A percentile compares a stretch with the other conserved stretches of the same genome.
Evolutionary conservation across 2,888 invertebrate species (phyloP).

Genomic region (Paralinhomoeus sp.): DNA sequence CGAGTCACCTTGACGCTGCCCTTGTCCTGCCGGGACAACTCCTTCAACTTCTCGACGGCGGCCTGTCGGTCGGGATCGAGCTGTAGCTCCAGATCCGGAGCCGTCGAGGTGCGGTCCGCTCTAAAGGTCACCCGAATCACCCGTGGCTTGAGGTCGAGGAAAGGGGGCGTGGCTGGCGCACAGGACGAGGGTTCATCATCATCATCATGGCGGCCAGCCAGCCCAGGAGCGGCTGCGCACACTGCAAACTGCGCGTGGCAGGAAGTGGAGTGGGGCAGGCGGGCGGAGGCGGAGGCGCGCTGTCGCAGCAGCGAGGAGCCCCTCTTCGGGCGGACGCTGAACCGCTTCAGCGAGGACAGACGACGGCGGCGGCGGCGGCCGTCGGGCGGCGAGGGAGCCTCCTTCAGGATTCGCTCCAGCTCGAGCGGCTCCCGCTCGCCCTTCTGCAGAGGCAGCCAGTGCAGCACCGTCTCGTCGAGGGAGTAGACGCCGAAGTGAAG

Average conservation of each 20-base stretch:
- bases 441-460: constrained; percentile 17
- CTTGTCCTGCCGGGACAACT: constrained; percentile 7
- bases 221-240: too few relatives aligned
- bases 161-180: too few relatives aligned
- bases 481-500: constrained; percentile 20
- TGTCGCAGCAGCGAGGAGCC: too few relatives aligned
- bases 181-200: too few relatives aligned
- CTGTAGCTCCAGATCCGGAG: constrained; percentile 11
- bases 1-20: constrained; percentile 8
- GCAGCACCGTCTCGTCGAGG: constrained; percentile 19
- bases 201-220: too few relatives aligned
- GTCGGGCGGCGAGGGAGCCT: too few relatives aligned
- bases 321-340: too few relatives aligned
- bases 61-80: constrained; percentile 10
- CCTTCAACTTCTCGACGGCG: constrained; percentile 17
- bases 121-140: too few relatives aligned
- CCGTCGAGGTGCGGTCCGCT: constrained; percentile 13
- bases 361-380: too few relatives aligned
- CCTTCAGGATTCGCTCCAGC: constrained; percentile 9
- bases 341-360: too few relatives aligned
- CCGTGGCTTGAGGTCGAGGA: too few relatives aligned
- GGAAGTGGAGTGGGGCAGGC: neutral
- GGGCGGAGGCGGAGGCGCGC: too few relatives aligned
- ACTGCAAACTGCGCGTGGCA: neutral
- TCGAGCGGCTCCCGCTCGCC: constrained; percentile 13